phyloP scores from a whole-genome alignment of 2,797 vertebrate genomes.

The Paratrypauchen microcephalus region DNA sequence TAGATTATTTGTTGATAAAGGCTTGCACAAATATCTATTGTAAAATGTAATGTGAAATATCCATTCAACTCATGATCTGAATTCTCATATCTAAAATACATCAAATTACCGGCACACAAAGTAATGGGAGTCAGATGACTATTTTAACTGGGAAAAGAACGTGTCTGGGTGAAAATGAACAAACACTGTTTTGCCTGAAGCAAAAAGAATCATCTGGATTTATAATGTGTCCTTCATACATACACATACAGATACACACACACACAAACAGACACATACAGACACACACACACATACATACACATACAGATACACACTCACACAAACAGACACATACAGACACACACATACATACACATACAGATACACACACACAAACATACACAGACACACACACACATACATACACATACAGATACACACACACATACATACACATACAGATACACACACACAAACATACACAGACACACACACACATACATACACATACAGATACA shows the following conservation, averaged over 20 bases:
- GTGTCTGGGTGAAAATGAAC: conserved; percentile 69
- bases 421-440: too few relatives aligned
- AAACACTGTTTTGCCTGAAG: conserved; percentile 69
- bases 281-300: too few relatives aligned
- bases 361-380: too few relatives aligned
- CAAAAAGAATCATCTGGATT: conserved; percentile 63
- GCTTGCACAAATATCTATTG: neutral
- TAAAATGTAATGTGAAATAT: too few relatives aligned
- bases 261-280: too few relatives aligned
- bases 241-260: neutral
- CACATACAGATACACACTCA: too few relatives aligned
- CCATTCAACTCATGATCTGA: neutral
- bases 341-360: too few relatives aligned
- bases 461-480: too few relatives aligned
- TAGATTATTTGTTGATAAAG: neutral
- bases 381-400: neutral
- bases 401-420: neutral
- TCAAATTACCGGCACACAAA: conserved; percentile 18
- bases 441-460: too few relatives aligned
- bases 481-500: too few relatives aligned
- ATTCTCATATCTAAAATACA: neutral
- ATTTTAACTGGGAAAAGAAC: conserved; percentile 75
- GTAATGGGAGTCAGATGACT: conserved; percentile 72
- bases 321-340: too few relatives aligned
- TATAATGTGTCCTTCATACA: conserved; percentile 33